A percentile compares a stretch with the other conserved stretches of the same genome.
Conservation (phyloP, 2,888 invertebrate genomes). For the Drosophila paucipuncta region DNA sequence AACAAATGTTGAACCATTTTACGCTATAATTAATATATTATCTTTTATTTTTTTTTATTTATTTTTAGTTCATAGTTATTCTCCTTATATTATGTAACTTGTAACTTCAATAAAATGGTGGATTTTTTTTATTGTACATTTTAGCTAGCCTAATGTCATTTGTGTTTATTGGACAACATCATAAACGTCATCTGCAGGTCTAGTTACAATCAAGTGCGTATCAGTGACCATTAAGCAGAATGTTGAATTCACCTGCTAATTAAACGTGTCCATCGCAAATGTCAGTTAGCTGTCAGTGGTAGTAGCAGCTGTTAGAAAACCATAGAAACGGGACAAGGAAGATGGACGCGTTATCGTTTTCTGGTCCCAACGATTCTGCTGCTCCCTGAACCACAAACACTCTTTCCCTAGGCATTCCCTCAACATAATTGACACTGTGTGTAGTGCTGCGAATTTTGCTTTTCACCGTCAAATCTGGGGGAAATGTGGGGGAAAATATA, state of each 20-base stretch:
- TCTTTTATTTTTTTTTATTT: too few relatives aligned
- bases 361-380: background rate
- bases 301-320: conserved; percentile 13
- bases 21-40: too few relatives aligned
- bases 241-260: conserved; percentile 66
- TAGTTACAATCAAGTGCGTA: conserved; percentile 35
- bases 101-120: too few relatives aligned
- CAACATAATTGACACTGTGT: background rate
- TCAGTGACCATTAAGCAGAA: conserved; percentile 60
- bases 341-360: conserved; percentile 25
- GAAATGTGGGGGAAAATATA: background rate
- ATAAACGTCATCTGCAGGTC: background rate
- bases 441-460: background rate
- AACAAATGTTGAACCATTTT: too few relatives aligned
- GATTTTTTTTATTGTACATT: background rate
- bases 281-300: conserved; percentile 50
- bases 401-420: background rate
- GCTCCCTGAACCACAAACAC: background rate
- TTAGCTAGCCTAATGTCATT: conserved; percentile 22
- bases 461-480: background rate
- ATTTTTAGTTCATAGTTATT: background rate
- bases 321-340: conserved; percentile 23
- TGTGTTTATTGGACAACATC: conserved; percentile 7
- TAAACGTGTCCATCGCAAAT: conserved; percentile 64
- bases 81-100: background rate